Conservation (phyloP, 2,113 vertebrate genomes). For the Cisticola juncidis region DNA sequence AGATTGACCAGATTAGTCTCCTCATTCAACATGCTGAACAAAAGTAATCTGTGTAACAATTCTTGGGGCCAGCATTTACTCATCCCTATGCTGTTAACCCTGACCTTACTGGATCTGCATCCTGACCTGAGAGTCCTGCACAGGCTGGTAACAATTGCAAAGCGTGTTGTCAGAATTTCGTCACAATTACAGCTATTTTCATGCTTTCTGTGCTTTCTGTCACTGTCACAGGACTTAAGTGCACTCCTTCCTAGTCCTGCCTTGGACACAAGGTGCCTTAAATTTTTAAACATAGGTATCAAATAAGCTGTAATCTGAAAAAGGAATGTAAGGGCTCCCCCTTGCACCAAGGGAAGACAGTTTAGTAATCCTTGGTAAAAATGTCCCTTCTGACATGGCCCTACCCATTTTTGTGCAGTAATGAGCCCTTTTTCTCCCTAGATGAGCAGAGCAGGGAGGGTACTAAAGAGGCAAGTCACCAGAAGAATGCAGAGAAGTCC, state of each 20-base stretch:
- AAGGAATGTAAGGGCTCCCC: not conserved
- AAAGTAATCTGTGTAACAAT: not conserved
- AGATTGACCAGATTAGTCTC: not conserved
- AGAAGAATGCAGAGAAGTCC: constrained; percentile 3
- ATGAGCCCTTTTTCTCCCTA: not conserved
- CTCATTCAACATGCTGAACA: not conserved
- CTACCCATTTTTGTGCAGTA: not conserved
- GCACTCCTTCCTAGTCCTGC: not conserved
- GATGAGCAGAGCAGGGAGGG: not conserved
- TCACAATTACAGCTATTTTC: not conserved
- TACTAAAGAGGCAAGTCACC: not conserved
- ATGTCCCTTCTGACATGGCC: not conserved
- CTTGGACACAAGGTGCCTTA: not conserved
- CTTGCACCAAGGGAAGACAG: not conserved
- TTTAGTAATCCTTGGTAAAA: not conserved
- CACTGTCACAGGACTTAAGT: not conserved
- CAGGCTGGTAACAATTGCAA: not conserved
- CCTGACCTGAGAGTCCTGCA: not conserved
- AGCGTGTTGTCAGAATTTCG: not conserved
- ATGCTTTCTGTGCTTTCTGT: not conserved
- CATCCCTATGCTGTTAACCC: not conserved
- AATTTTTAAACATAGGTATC: not conserved
- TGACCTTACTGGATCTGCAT: not conserved
- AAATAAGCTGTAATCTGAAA: not conserved
- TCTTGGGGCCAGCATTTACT: not conserved